Evolutionary conservation across 2,797 vertebrate species (phyloP).

Genomic region (Mallotus villosus): DNA sequence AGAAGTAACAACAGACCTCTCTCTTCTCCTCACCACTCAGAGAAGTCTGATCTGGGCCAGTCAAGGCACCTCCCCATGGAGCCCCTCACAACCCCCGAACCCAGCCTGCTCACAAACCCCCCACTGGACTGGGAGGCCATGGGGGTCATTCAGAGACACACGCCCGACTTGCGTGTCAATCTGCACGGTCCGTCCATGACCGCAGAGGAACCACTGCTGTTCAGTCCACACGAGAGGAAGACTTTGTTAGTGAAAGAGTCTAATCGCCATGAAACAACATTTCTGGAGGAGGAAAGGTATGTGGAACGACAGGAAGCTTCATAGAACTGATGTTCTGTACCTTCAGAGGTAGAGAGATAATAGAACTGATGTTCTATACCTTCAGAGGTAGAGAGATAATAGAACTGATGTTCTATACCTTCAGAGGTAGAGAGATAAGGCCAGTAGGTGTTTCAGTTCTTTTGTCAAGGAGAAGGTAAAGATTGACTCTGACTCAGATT

Average conservation of each 20-base stretch:
- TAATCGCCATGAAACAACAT: background rate
- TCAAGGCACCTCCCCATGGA: conserved; percentile 34
- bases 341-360: no score
- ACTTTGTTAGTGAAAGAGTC: background rate
- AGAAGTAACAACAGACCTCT: background rate
- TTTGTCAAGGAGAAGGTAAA: no score
- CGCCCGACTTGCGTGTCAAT: conserved; percentile 11
- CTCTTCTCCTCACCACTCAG: conserved; percentile 19
- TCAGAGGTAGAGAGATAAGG: no score
- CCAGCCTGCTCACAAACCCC: conserved; percentile 49
- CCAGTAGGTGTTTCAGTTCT: no score
- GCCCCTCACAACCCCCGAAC: conserved; percentile 37
- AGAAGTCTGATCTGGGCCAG: conserved; percentile 23
- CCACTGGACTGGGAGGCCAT: conserved; percentile 75
- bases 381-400: no score
- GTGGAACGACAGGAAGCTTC: background rate
- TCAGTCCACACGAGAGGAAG: conserved; percentile 26
- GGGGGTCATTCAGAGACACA: conserved; percentile 58
- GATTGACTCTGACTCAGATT: no score
- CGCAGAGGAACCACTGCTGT: conserved; percentile 16
- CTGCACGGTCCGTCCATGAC: conserved; percentile 20
- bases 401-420: background rate
- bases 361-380: no score
- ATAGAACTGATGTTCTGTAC: background rate
- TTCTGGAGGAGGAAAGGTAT: conserved; percentile 53